Base-by-base conservation (phyloP, 92 coral and sea anemone genomes). In the Muricea muricata region DNA sequence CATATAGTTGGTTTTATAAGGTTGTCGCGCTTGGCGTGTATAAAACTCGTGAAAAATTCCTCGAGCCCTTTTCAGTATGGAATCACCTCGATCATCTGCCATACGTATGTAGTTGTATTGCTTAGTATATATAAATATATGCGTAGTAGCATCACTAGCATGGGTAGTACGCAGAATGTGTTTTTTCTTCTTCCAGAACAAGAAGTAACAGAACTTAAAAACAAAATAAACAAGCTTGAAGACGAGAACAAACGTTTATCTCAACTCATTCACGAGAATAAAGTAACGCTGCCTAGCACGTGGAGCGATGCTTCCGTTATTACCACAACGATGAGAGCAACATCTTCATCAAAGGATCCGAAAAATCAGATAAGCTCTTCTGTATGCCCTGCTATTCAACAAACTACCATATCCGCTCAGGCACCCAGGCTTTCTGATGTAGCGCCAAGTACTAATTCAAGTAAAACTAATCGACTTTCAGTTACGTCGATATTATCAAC, bases 181-280 rank as follows among this genome's bases (percentile, higher is more conserved):
- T n/a, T n/a, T n/a, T 4, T 70, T 2, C 28, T 39, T 31, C 26
- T 55, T 52, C 66, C 34, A 76, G 81, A 76, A 37, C 65, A 76
- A 76, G 66, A 76, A 57, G 81, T 76, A 12, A 30, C 81, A n/a
- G 81, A 76, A 48, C 81, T 76, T 29, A 47, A 32, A 57, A 76
- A 76, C 81, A 76, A 55, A 55, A 68, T 76, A 12, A 76, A 76
- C 67, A 76, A 76, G 55, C 66, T 76, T 18, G 81, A 76, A 20
- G 67, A 76, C 11, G 81, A 76, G 67, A 76, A 76, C 67, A 76
- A 76, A 55, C 81, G 81, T 76, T 76, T 76, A 55, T 76, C 81
- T 1, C 81, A 76, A 52, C 81, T 76, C 35, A 76, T 76, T 76
- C 81, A 55, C 39, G 65, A 76, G 47, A 1, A 76, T 46, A 76